A percentile compares a stretch with the other conserved stretches of the same genome.
These are phyloP conservation scores for Scaptomyza hsui DNA, from an alignment of 1,140 invertebrate species.

Conservation along the genomic window DNA sequence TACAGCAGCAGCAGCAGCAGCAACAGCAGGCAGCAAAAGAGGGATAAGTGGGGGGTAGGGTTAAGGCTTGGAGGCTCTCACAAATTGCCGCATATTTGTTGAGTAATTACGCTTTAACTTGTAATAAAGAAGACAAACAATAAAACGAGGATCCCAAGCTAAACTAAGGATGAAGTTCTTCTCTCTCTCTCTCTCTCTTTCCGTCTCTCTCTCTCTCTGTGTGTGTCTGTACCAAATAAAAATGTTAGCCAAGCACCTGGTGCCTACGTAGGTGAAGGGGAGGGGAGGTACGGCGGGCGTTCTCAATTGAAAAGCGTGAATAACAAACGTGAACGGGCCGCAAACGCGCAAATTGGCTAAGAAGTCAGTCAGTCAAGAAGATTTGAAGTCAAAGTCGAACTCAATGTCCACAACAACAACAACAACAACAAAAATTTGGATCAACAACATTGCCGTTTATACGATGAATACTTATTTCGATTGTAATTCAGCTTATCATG, in stretches of 20 bases:
- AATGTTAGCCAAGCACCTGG: not conserved
- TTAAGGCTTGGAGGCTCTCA: constrained; percentile 44
- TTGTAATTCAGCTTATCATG: not conserved
- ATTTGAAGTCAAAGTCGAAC: not conserved
- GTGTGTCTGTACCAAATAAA: no score
- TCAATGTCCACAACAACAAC: constrained; percentile 20
- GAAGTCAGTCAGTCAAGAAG: constrained; percentile 50
- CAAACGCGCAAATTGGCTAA: constrained; percentile 75
- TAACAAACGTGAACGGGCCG: constrained; percentile 77
- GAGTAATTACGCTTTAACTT: constrained; percentile 82
- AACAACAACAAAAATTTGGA: constrained; percentile 17
- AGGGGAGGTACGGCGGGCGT: constrained; percentile 49
- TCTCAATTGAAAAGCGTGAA: constrained; percentile 81
- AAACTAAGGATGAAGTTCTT: constrained; percentile 11
- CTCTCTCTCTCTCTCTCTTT: not conserved
- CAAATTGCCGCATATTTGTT: constrained; percentile 82
- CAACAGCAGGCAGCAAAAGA: not conserved
- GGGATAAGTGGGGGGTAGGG: not conserved
- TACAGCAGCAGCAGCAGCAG: constrained; percentile 21
- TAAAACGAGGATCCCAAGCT: constrained; percentile 69
- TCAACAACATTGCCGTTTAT: constrained; percentile 48
- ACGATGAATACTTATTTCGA: constrained; percentile 20
- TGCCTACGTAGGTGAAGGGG: not conserved
- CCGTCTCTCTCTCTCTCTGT: not conserved
- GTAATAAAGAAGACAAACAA: constrained; percentile 82